These are phyloP conservation scores for Phthorimaea operculella DNA, from an alignment of 1,140 invertebrate species.

Conservation along the genomic window DNA sequence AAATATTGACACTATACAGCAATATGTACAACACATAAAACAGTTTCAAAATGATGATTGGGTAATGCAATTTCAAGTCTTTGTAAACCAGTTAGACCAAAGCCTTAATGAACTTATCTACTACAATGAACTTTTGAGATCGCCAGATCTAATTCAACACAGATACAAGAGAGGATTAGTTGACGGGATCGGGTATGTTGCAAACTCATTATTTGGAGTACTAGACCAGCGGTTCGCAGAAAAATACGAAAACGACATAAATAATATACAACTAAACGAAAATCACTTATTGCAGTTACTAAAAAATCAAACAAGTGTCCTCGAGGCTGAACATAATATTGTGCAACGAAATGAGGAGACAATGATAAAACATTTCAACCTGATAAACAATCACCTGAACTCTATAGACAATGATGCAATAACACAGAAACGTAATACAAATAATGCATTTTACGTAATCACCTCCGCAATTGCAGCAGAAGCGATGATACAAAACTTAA, in stretches of 20 bases:
- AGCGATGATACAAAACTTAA: background rate
- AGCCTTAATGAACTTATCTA: constrained; percentile 15
- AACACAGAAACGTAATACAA: background rate
- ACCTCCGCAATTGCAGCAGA: background rate
- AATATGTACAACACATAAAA: constrained; percentile 2
- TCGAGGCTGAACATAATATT: background rate
- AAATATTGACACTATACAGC: background rate
- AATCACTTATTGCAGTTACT: background rate
- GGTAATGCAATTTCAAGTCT: constrained; percentile 8
- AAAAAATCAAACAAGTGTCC: constrained; percentile 1
- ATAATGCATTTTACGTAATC: background rate
- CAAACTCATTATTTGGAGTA: constrained; percentile 7
- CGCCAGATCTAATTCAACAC: constrained; percentile 1
- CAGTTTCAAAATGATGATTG: background rate
- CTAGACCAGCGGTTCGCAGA: background rate
- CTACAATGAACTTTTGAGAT: constrained; percentile 12
- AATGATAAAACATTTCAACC: background rate
- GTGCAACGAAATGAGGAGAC: background rate
- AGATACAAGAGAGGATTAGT: constrained; percentile 18
- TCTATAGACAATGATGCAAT: background rate
- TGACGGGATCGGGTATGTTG: constrained; percentile 13
- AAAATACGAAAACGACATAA: constrained; percentile 1
- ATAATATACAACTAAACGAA: background rate
- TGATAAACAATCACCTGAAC: background rate
- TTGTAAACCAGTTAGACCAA: constrained; percentile 15